phyloP scores from a whole-genome alignment of 2,888 invertebrate species.

The Drosophila melanosoma region DNA sequence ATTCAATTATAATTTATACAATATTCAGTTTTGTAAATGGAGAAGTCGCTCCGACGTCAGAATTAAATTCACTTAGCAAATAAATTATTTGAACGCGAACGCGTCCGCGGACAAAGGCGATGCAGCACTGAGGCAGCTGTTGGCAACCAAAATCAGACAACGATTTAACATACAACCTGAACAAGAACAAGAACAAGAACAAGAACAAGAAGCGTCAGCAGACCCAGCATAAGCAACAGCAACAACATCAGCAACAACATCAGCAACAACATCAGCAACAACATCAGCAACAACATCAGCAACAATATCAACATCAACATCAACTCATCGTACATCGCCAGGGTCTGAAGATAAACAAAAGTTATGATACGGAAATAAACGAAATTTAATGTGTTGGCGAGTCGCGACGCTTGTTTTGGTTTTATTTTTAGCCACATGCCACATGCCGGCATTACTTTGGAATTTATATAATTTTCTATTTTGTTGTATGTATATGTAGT shows the following conservation, averaged over 20 bases:
- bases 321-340: background rate
- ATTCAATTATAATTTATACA: slow-evolving; percentile 8
- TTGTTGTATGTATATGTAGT: background rate
- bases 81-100: slow-evolving; percentile 27
- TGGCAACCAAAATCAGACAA: slow-evolving; percentile 17
- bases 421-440: slow-evolving; percentile 50
- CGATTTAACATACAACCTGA: slow-evolving; percentile 24
- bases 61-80: slow-evolving; percentile 42
- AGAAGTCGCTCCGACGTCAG: slow-evolving; percentile 4
- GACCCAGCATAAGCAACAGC: slow-evolving; percentile 17
- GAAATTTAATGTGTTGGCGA: slow-evolving; percentile 64
- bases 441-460: slow-evolving; percentile 36
- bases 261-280: background rate
- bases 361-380: slow-evolving; percentile 77
- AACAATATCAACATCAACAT: background rate
- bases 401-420: slow-evolving; percentile 46
- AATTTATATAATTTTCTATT: slow-evolving; percentile 36
- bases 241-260: slow-evolving; percentile 1
- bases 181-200: slow-evolving; percentile 5
- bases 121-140: slow-evolving; percentile 45
- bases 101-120: slow-evolving; percentile 52
- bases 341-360: slow-evolving; percentile 69
- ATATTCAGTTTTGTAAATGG: slow-evolving; percentile 2
- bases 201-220: slow-evolving; percentile 6
- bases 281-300: background rate